Percentiles rank a stretch among this genome's conserved stretches.
Evolutionary conservation across 2,797 vertebrate species (phyloP).

Genomic region (Halcyon smyrnensis): DNA sequence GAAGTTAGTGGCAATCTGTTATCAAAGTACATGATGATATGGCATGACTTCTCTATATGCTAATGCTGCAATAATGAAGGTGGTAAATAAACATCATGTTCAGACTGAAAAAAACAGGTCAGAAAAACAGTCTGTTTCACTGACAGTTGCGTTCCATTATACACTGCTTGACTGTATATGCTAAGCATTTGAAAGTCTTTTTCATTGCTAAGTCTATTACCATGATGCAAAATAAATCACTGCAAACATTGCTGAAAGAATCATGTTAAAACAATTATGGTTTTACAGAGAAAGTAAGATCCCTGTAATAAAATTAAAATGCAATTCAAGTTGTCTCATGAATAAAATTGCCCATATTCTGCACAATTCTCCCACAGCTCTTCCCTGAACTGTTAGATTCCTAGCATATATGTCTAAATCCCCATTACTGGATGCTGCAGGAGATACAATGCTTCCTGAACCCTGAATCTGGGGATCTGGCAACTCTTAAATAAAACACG

Average conservation of each 20-base stretch:
- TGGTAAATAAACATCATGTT: slow-evolving; percentile 53
- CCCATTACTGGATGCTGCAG: neutral
- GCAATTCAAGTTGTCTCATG: neutral
- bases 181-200: neutral
- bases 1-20: slow-evolving; percentile 57
- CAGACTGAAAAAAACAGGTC: slow-evolving; percentile 50
- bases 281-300: neutral
- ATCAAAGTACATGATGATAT: slow-evolving; percentile 16
- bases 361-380: neutral
- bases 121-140: slow-evolving; percentile 11
- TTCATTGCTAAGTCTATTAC: neutral
- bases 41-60: slow-evolving; percentile 22
- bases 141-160: neutral
- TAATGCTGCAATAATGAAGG: slow-evolving; percentile 37
- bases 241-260: neutral
- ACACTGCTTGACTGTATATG: neutral
- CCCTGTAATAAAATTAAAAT: neutral
- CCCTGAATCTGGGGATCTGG: neutral
- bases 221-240: neutral
- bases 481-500: neutral
- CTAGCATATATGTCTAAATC: neutral
- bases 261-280: neutral
- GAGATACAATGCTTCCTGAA: neutral
- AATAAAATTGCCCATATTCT: neutral
- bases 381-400: neutral